These are phyloP conservation scores for Corapipo altera DNA, from an alignment of 2,113 vertebrate genomes.

Conservation along the genomic window DNA sequence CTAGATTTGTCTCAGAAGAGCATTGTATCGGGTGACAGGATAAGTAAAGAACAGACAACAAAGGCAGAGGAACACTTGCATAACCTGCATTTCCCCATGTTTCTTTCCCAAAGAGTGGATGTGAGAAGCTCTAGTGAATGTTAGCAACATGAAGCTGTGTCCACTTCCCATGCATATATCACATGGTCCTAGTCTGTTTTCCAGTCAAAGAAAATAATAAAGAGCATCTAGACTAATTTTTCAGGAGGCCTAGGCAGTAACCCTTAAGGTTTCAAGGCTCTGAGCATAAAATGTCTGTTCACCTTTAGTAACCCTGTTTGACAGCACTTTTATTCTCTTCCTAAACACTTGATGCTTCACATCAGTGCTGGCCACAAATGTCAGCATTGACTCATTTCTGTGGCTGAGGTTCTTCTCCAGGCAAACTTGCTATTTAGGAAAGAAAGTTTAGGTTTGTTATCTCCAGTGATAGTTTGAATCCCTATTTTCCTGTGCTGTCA, in stretches of 20 bases:
- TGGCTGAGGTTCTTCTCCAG: background rate
- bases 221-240: background rate
- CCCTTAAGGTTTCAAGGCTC: background rate
- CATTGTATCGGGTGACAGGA: background rate
- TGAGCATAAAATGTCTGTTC: background rate
- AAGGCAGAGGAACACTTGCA: background rate
- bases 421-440: background rate
- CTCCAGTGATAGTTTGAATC: background rate
- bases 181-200: background rate
- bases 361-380: background rate
- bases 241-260: background rate
- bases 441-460: background rate
- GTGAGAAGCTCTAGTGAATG: background rate
- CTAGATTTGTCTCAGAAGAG: background rate
- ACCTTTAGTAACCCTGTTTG: background rate
- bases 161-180: background rate
- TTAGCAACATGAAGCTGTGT: background rate
- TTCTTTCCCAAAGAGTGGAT: background rate
- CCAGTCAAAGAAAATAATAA: background rate
- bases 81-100: background rate
- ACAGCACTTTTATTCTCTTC: background rate
- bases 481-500: background rate
- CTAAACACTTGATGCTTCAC: background rate
- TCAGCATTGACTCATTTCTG: background rate
- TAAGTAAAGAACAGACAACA: background rate